Conservation (phyloP, 2,888 invertebrate species). For the Papilio gigon region DNA sequence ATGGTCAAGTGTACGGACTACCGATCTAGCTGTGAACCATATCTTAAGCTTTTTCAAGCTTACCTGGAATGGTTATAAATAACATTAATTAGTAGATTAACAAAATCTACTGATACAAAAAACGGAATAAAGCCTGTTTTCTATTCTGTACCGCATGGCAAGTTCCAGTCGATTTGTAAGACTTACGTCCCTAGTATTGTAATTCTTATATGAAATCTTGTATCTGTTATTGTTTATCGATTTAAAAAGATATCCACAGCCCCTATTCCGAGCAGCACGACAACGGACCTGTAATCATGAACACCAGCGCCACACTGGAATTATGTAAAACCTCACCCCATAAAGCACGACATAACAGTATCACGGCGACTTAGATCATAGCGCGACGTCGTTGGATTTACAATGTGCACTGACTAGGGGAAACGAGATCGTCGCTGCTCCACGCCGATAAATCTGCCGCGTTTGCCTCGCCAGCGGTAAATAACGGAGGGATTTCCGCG, state of each 20-base stretch:
- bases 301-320: slow-evolving; percentile 50
- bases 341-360: slow-evolving; percentile 62
- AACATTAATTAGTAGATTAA: too few species aligned
- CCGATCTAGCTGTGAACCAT: too few species aligned
- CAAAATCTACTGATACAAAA: too few species aligned
- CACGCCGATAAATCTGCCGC: slow-evolving; percentile 79
- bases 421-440: slow-evolving; percentile 77
- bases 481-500: slow-evolving; percentile 83
- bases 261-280: not conserved
- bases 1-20: too few species aligned
- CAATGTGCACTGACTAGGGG: slow-evolving; percentile 58
- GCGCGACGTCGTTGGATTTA: slow-evolving; percentile 50
- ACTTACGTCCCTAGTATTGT: not conserved
- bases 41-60: too few species aligned
- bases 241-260: slow-evolving; percentile 7
- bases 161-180: not conserved
- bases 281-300: slow-evolving; percentile 44
- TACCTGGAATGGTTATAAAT: too few species aligned
- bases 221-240: not conserved
- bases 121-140: not conserved
- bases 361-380: slow-evolving; percentile 52
- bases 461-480: slow-evolving; percentile 82
- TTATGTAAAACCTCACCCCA: slow-evolving; percentile 56
- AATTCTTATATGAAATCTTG: not conserved
- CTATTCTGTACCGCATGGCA: not conserved